Conservation (phyloP, 1,140 invertebrate genomes). For the Charaxes varanes region DNA sequence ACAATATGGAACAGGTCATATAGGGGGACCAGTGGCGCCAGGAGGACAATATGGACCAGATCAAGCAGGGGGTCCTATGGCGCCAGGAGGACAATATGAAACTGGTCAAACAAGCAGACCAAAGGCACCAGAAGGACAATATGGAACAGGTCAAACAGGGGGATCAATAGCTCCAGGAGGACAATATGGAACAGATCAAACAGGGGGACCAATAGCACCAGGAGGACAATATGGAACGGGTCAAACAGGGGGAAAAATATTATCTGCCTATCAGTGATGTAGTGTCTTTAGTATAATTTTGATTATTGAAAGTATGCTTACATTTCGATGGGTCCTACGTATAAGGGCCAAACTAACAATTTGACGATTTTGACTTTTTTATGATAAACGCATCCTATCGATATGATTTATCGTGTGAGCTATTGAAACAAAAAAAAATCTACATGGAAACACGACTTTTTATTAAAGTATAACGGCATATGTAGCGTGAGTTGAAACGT, state of each 20-base stretch:
- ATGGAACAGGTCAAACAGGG: no score
- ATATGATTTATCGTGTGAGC: not conserved
- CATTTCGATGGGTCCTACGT: no score
- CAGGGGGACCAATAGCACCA: no score
- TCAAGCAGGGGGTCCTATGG: slow-evolving; percentile 2
- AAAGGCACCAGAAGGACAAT: no score
- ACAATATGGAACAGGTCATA: slow-evolving; percentile 10
- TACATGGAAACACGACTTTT: not conserved
- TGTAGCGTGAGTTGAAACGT: slow-evolving; percentile 6
- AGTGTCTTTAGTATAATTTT: no score
- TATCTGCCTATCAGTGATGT: no score
- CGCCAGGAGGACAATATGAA: slow-evolving; percentile 8
- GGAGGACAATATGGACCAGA: no score
- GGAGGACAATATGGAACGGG: no score
- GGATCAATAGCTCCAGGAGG: no score
- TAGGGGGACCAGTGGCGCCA: not conserved
- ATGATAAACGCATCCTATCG: not conserved
- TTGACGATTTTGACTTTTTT: not conserved
- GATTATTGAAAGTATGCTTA: no score
- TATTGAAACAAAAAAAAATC: not conserved
- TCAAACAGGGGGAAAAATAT: no score
- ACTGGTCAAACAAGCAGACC: not conserved
- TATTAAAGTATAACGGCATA: not conserved
- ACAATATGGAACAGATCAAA: no score
- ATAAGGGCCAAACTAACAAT: slow-evolving; percentile 3